Evolutionary conservation across 53 echinoderm and acorn worm species (phyloP).

Genomic region (Hippasteria phrygiana): DNA sequence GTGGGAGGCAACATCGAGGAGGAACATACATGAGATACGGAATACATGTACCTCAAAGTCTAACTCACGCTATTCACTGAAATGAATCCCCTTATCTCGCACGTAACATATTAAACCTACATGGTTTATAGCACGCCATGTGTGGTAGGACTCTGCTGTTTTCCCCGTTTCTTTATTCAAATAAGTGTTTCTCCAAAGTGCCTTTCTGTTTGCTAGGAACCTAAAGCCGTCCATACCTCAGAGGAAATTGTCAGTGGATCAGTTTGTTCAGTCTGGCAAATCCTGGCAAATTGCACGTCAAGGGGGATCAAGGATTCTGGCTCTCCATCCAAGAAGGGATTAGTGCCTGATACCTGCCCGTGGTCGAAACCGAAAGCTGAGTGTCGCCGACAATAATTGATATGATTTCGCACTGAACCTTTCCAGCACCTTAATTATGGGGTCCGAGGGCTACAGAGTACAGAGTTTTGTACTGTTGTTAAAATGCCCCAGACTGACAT

Average conservation of each 20-base stretch:
- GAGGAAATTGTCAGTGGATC: neutral
- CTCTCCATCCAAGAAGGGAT: neutral
- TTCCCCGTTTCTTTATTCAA: neutral
- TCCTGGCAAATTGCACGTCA: constrained; percentile 46
- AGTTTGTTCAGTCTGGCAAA: neutral
- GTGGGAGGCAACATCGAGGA: no score
- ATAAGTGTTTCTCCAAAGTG: neutral
- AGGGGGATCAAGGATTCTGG: neutral
- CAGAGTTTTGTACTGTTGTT: no score
- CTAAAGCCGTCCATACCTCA: neutral
- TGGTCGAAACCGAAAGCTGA: neutral
- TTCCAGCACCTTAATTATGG: no score
- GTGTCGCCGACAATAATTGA: neutral
- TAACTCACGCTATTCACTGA: no score
- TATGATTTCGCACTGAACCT: neutral
- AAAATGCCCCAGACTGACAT: no score
- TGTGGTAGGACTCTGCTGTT: no score
- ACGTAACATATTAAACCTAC: no score
- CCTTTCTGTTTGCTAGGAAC: neutral
- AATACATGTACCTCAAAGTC: no score
- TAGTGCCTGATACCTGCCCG: neutral
- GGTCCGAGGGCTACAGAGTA: no score
- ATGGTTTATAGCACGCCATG: no score
- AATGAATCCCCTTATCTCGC: no score
- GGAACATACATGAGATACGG: no score